Base-by-base conservation (phyloP, 2,113 vertebrate genomes). In the Empidonax traillii region DNA sequence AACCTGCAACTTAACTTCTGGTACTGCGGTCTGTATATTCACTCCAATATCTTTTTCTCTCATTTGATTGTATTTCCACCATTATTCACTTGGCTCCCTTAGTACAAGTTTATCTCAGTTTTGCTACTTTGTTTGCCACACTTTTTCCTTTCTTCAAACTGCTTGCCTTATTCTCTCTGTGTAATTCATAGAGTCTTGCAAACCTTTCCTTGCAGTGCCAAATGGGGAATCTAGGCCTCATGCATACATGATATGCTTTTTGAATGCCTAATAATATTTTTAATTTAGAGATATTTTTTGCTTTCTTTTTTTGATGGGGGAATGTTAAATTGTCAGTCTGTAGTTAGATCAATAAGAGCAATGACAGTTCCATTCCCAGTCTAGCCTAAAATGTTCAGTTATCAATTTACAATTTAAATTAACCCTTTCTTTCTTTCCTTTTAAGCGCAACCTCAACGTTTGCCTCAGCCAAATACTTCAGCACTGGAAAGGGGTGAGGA, bases 371-470 rank as follows among this genome's bases (percentile, higher is more conserved):
- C 28, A 14, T 71, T 78, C 7, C 15, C 25, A 46, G 43, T 76
- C 46, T 73, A 39, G 46, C 51, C 47, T 49, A 19, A 66, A 82
- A 23, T 81, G 43, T 72, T 81, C n/a, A 28, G 33, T 82, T 93
- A 37, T 18, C 19, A 85, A 49, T 92, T 49, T 61, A 46, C 66
- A 65, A 65, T 85, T 84, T 85, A 77, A 91, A 87, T 80, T 82
- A 93, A 92, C 43, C 21, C 43, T 77, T 75, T 87, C 8, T 79
- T 55, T 93, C 37, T 95, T 95, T 72, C 46, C 10, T 89, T 90
- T 93, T 85, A 95, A 99, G 99, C 98, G 90, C 99, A 99, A 97
- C 99, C 99, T 97, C 99, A 98, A 87, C 94, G 98, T 55, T 97
- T 98, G 96, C 97, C 99, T 92, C 98, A 97, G 89, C 98, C 98